Conservation (phyloP, 2,113 vertebrate genomes). For the Leucopsar rothschildi region DNA sequence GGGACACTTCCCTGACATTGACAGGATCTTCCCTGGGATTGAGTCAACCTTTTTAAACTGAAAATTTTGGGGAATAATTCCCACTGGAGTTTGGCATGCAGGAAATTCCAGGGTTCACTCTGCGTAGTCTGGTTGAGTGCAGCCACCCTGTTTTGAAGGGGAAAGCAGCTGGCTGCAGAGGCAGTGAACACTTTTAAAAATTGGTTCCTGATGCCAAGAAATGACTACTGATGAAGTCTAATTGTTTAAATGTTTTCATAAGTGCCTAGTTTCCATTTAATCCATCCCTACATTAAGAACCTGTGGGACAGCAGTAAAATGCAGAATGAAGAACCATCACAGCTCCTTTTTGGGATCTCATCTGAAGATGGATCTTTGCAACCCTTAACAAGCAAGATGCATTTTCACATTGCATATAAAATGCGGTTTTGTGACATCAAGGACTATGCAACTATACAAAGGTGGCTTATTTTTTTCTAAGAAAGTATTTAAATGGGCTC, state of each 20-base stretch:
- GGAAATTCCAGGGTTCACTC: background rate
- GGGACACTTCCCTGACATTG: background rate
- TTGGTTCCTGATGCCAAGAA: background rate
- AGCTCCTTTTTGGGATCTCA: background rate
- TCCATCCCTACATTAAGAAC: background rate
- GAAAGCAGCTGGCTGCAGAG: background rate
- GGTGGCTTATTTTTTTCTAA: no score
- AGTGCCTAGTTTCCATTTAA: background rate
- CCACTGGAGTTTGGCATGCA: rapidly evolving
- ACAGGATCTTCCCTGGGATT: background rate
- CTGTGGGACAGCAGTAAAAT: background rate
- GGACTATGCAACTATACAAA: background rate
- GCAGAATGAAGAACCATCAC: background rate
- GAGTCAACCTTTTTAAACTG: background rate
- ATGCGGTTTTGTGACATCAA: background rate
- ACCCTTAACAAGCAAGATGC: background rate
- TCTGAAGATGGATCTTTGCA: background rate
- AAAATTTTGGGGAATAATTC: background rate
- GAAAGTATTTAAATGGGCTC: background rate
- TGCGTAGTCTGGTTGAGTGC: background rate
- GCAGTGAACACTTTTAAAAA: background rate
- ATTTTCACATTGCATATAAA: background rate
- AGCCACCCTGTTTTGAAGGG: background rate
- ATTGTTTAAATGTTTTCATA: background rate
- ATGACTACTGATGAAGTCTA: background rate